Percentiles rank a stretch among this genome's conserved stretches.
Evolutionary conservation across 2,113 vertebrate genomes (phyloP).

Genomic region (Gallinago jamesoni): DNA sequence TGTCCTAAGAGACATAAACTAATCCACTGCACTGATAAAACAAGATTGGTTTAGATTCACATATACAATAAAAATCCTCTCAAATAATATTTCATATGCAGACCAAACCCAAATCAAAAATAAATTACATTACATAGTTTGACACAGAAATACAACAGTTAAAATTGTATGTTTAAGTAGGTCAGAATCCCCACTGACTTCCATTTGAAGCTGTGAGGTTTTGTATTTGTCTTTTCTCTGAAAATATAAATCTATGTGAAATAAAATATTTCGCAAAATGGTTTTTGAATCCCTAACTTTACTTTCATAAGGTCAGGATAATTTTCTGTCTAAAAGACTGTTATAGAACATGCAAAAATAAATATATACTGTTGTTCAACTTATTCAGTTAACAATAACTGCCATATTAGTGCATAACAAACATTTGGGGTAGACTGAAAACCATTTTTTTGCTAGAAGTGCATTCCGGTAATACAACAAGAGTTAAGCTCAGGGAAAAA

Average conservation of each 20-base stretch:
- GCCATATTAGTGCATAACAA: not conserved
- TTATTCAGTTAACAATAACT: not conserved
- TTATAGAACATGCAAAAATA: constrained; percentile 4
- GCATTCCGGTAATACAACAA: not conserved
- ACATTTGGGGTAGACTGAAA: not conserved
- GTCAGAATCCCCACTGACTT: not conserved
- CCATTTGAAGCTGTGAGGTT: not conserved
- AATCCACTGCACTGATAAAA: not conserved
- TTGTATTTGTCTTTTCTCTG: not conserved
- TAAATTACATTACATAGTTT: not conserved
- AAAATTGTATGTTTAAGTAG: not conserved
- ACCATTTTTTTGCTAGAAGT: not conserved
- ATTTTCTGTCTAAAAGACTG: not conserved
- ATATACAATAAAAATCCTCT: not conserved
- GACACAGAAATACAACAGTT: not conserved
- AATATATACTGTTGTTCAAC: not conserved
- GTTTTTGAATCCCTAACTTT: constrained; percentile 4
- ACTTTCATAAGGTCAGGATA: not conserved
- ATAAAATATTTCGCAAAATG: not conserved
- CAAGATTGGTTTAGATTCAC: not conserved
- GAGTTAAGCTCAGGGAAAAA: constrained; percentile 29
- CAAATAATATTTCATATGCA: not conserved
- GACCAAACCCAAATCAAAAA: not conserved
- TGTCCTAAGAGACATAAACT: not conserved
- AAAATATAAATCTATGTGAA: not conserved